Conservation (phyloP, 2,797 vertebrate genomes). For the Myotis vivesi region DNA sequence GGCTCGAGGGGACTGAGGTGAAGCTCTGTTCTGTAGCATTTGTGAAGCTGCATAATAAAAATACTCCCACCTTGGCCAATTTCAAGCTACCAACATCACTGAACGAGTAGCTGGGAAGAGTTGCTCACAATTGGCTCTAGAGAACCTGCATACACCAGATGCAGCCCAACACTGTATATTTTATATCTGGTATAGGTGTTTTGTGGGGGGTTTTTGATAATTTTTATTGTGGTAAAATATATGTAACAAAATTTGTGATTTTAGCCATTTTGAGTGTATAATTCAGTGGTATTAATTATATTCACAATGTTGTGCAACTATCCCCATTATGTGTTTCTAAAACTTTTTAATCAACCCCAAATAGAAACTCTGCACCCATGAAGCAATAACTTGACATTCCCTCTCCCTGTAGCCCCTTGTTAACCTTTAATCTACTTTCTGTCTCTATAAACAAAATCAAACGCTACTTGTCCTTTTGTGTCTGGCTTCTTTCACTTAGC, state of each 20-base stretch:
- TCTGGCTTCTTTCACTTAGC: conserved; percentile 3
- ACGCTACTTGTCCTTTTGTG: background rate
- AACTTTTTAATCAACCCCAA: conserved; percentile 24
- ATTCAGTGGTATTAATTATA: conserved; percentile 16
- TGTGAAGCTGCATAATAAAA: background rate
- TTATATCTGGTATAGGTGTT: background rate
- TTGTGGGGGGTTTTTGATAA: background rate
- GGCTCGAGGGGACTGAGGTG: background rate
- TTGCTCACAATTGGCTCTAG: background rate
- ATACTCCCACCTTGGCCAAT: background rate
- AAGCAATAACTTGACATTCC: background rate
- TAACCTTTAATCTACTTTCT: conserved; percentile 41
- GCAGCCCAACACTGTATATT: background rate
- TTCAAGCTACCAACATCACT: background rate
- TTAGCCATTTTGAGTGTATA: background rate
- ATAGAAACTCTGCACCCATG: conserved; percentile 29
- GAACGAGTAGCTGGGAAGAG: background rate
- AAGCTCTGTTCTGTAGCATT: background rate
- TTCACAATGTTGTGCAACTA: background rate
- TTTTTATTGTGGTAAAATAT: background rate
- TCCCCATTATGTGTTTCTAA: conserved; percentile 8
- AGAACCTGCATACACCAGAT: background rate
- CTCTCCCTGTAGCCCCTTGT: background rate
- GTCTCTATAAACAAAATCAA: background rate
- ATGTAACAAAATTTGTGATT: conserved; percentile 3